Evolutionary conservation across 2,888 invertebrate genomes (phyloP).

Genomic region (Archips xylosteana): DNA sequence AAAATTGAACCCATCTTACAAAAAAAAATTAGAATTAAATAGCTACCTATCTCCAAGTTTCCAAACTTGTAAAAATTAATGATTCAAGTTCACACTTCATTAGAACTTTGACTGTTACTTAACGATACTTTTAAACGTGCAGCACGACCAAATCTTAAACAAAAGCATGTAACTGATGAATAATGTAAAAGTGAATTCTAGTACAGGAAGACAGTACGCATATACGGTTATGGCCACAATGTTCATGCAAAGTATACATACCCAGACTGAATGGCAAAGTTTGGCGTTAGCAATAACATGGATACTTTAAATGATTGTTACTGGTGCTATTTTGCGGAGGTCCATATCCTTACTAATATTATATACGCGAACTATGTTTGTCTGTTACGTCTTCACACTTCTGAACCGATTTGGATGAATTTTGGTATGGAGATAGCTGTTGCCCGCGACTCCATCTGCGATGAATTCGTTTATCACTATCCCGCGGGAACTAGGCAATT

Average conservation of each 20-base stretch:
- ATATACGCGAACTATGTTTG: too few species aligned
- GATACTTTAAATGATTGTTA: neutral
- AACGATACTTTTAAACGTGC: conserved; percentile 2
- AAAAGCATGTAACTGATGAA: conserved; percentile 46
- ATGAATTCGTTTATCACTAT: too few species aligned
- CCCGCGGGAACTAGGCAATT: too few species aligned
- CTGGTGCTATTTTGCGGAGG: too few species aligned
- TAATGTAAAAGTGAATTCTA: conserved; percentile 51
- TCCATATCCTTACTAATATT: too few species aligned
- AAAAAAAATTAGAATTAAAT: too few species aligned
- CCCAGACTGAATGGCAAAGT: conserved; percentile 36
- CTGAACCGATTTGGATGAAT: too few species aligned
- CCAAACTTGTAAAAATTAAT: neutral
- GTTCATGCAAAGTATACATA: conserved; percentile 26
- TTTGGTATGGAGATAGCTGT: too few species aligned
- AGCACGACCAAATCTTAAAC: conserved; percentile 29
- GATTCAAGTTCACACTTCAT: neutral
- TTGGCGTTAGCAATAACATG: conserved; percentile 22
- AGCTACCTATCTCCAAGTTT: too few species aligned
- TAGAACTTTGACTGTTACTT: conserved; percentile 9
- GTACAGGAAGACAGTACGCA: conserved; percentile 42
- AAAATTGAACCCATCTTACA: too few species aligned
- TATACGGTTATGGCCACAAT: conserved; percentile 22
- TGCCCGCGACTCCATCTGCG: too few species aligned
- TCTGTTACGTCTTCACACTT: too few species aligned